Conservation (phyloP, 2,888 invertebrate species). For the Adineta ricciae region DNA sequence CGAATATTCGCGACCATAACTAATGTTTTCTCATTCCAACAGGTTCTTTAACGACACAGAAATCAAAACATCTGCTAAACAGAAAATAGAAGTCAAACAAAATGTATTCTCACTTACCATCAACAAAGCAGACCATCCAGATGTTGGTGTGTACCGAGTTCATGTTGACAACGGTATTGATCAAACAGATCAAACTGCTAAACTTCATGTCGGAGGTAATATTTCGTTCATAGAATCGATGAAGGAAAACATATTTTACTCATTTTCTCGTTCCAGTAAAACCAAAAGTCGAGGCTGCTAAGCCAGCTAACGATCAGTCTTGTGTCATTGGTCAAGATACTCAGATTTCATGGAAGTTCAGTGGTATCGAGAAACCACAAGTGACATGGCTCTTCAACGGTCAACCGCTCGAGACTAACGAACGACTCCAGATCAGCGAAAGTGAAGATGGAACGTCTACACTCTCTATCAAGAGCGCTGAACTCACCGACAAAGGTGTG, state of each 20-base stretch:
- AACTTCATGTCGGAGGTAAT: neutral
- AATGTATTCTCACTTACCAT: neutral
- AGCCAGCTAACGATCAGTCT: neutral
- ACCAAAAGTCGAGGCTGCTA: neutral
- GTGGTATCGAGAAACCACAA: neutral
- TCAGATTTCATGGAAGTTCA: neutral
- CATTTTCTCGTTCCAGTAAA: neutral
- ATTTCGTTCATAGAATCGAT: no score
- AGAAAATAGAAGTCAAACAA: neutral
- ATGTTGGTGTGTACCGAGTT: neutral
- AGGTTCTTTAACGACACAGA: neutral
- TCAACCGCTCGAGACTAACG: neutral
- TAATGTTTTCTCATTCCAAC: neutral
- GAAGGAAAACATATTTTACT: no score
- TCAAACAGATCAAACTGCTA: neutral
- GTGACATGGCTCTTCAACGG: neutral
- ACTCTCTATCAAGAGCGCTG: neutral
- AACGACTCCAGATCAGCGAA: neutral
- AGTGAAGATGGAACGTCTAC: neutral
- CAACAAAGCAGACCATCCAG: neutral
- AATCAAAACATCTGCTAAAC: neutral
- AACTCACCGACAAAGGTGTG: conserved; percentile 22
- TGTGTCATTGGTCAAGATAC: neutral
- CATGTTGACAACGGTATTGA: neutral
- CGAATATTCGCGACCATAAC: no score